Base-by-base conservation (phyloP, 2,113 vertebrate genomes). In the Perccottus glenii region DNA sequence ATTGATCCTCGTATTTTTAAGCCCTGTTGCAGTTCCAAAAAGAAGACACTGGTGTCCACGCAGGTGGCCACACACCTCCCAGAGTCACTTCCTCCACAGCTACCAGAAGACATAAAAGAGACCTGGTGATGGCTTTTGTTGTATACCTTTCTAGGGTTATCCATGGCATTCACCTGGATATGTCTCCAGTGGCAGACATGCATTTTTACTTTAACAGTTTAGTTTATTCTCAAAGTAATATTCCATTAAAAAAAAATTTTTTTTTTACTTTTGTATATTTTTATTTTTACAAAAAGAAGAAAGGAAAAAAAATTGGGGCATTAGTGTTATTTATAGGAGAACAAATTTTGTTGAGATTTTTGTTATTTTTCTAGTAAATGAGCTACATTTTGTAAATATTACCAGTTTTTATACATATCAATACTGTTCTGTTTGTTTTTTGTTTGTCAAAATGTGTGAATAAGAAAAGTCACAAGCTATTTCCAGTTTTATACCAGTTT, bases 111-210 rank as follows among this genome's bases (percentile, higher is more conserved):
- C 46, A 27, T 86, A 11, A 92, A 93, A 82, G 90, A 92, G 86
- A 84, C 77, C 66, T 92, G 92, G 93, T 93, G 90, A 94, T 80
- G 69, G 74, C 46, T 73, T 56, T 61, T 56, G 58, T 70, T 55
- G 46, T 66, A 61, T 46, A 55, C 64, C 70, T 57, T 63, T 63
- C 60, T 68, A 53, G 73, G 82, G 78, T 81, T 85, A 72, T 85
- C 80, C 53, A 76, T 64, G 76, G 80, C 80, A 87, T 82, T 77
- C 81, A 56, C 78, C 77, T 91, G 78, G 85, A 84, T 89, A 93
- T 91, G 93, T 93, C 93, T 94, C 93, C 93, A 93, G 93, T 94
- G 93, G 93, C 87, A 93, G 93, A 93, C 93, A 84, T 72, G 67
- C 62, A 53, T 80, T 82, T 80, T 74, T 72, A 61, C 53, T 62